Evolutionary conservation across 2,888 invertebrate species (phyloP).

Genomic region (Xylota segnis): DNA sequence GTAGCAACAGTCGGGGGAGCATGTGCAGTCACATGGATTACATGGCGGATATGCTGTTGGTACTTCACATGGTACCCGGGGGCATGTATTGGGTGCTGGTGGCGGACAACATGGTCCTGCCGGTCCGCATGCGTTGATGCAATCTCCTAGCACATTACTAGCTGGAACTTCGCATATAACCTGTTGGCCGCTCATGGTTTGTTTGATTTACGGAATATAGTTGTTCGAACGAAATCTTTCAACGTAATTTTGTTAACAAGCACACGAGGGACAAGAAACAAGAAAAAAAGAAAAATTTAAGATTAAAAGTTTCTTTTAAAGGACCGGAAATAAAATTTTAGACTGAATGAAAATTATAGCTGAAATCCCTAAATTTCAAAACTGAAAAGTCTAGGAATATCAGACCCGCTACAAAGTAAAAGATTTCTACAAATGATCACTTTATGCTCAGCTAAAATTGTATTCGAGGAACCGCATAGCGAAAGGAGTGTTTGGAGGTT

Average conservation of each 20-base stretch:
- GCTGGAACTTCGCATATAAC: slow-evolving; percentile 43
- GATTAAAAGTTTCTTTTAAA: slow-evolving; percentile 22
- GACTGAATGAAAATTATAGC: slow-evolving; percentile 33
- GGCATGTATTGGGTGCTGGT: slow-evolving; percentile 59
- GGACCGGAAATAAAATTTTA: slow-evolving; percentile 24
- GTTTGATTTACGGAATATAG: slow-evolving; percentile 1
- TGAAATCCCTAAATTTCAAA: slow-evolving; percentile 2
- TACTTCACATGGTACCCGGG: slow-evolving; percentile 77
- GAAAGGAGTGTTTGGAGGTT: too few relatives aligned
- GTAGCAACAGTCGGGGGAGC: slow-evolving; percentile 81
- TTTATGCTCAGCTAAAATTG: background rate
- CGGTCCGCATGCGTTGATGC: background rate
- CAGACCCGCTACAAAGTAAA: slow-evolving; percentile 8
- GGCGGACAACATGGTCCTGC: slow-evolving; percentile 61
- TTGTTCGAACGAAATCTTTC: background rate
- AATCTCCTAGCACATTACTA: slow-evolving; percentile 32
- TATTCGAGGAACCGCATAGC: background rate
- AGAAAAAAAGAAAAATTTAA: slow-evolving; percentile 27
- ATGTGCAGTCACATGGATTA: slow-evolving; percentile 77
- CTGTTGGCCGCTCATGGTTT: slow-evolving; percentile 34
- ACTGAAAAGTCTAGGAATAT: slow-evolving; percentile 18
- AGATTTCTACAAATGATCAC: background rate
- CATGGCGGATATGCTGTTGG: slow-evolving; percentile 80
- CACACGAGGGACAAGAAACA: background rate
- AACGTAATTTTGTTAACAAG: slow-evolving; percentile 15